These are phyloP conservation scores for Drosophila borborema DNA, from an alignment of 2,888 invertebrate genomes.

Conservation along the genomic window DNA sequence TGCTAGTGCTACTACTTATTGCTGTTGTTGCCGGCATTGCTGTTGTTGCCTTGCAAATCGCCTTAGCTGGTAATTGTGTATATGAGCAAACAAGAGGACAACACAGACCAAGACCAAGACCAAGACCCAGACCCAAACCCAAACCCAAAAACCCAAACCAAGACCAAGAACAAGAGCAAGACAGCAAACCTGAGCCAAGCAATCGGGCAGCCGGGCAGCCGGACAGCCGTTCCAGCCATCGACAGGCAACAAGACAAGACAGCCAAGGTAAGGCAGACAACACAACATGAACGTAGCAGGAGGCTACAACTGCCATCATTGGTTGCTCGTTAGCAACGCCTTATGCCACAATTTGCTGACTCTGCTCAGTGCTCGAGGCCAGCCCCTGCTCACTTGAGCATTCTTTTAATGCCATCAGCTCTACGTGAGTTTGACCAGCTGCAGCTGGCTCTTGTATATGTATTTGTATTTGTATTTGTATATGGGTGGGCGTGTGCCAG, in stretches of 20 bases:
- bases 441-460: constrained; percentile 33
- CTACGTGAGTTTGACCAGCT: constrained; percentile 70
- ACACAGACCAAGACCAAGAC: constrained; percentile 24
- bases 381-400: constrained; percentile 22
- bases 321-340: constrained; percentile 56
- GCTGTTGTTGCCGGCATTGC: not conserved
- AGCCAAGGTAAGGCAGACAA: constrained; percentile 17
- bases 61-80: constrained; percentile 79
- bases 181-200: constrained; percentile 10
- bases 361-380: constrained; percentile 37
- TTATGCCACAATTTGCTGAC: constrained; percentile 72
- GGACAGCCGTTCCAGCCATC: constrained; percentile 10
- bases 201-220: not conserved
- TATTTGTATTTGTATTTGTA: not conserved
- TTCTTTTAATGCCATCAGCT: constrained; percentile 56
- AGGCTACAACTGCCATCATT: constrained; percentile 7
- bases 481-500: not conserved
- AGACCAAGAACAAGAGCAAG: constrained; percentile 24
- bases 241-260: constrained; percentile 38
- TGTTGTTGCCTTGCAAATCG: constrained; percentile 63
- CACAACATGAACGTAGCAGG: not conserved
- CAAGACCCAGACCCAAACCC: no score
- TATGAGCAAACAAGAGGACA: constrained; percentile 67
- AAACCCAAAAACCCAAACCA: constrained; percentile 20
- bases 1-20: constrained; percentile 13